A percentile compares a stretch with the other conserved stretches of the same genome.
Evolutionary conservation across 2,113 vertebrate genomes (phyloP).

Genomic region (Paratilapia polleni): DNA sequence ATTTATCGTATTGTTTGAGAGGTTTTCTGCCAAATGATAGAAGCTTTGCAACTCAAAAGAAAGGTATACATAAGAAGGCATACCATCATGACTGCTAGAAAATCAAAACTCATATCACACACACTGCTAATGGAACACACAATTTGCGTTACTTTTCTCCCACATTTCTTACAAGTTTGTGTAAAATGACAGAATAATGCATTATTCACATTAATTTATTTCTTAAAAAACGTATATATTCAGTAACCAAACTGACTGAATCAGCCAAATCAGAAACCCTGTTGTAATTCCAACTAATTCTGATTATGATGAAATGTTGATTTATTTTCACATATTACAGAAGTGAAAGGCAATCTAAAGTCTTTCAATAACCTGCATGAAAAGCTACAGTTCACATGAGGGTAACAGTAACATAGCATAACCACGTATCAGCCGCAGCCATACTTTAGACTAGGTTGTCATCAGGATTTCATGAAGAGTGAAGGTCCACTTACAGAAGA

Average conservation of each 20-base stretch:
- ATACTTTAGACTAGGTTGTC: conserved; percentile 39
- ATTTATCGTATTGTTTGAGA: conserved; percentile 70
- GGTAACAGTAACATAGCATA: conserved; percentile 42
- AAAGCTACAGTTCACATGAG: conserved; percentile 69
- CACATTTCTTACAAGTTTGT: conserved; percentile 76
- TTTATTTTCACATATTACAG: conserved; percentile 60
- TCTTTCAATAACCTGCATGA: conserved; percentile 57
- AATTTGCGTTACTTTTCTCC: conserved; percentile 66
- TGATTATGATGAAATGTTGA: conserved; percentile 51
- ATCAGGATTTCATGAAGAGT: conserved; percentile 42
- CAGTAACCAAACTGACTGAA: conserved; percentile 74
- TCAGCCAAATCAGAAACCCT: conserved; percentile 71
- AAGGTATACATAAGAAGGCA: conserved; percentile 63
- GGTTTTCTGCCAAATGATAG: conserved; percentile 67
- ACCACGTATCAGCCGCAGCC: conserved; percentile 21
- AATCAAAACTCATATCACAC: conserved; percentile 67
- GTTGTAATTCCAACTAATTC: conserved; percentile 68
- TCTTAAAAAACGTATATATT: conserved; percentile 74
- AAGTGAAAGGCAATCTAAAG: conserved; percentile 47
- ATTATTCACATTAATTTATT: conserved; percentile 78
- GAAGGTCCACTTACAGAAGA: conserved; percentile 56
- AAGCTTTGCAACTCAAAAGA: conserved; percentile 69
- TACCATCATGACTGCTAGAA: conserved; percentile 53
- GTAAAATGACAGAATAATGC: conserved; percentile 79
- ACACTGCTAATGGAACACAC: conserved; percentile 70